phyloP scores from a whole-genome alignment of 2,888 invertebrate genomes.

The Crocallis elinguaria region DNA sequence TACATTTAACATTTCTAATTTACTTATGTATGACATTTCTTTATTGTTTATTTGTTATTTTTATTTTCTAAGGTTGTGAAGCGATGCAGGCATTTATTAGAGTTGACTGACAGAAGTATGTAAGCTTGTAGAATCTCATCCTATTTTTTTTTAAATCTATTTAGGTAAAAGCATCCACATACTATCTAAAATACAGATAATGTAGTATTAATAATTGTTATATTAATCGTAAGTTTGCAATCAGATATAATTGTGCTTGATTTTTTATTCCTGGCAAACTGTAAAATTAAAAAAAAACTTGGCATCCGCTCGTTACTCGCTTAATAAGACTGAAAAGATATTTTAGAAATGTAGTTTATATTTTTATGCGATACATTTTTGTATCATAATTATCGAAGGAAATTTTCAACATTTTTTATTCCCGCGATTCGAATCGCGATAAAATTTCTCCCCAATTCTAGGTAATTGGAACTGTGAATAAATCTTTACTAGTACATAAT shows the following conservation, averaged over 20 bases:
- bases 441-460: background rate
- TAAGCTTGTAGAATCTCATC: slow-evolving; percentile 15
- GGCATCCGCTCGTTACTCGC: slow-evolving; percentile 44
- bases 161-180: background rate
- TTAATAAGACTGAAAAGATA: slow-evolving; percentile 57
- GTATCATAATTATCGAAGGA: slow-evolving; percentile 38
- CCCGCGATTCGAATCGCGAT: no score
- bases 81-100: slow-evolving; percentile 46
- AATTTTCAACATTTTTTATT: no score
- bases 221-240: slow-evolving; percentile 4
- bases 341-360: slow-evolving; percentile 33
- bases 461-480: no score
- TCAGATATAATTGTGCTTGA: background rate
- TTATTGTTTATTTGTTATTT: slow-evolving; percentile 42
- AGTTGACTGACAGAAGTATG: background rate
- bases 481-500: no score
- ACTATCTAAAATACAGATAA: background rate
- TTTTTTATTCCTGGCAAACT: slow-evolving; percentile 1
- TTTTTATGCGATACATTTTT: slow-evolving; percentile 28
- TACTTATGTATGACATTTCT: slow-evolving; percentile 13
- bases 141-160: background rate
- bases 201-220: slow-evolving; percentile 18
- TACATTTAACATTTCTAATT: slow-evolving; percentile 23
- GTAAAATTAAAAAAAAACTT: slow-evolving; percentile 16
- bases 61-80: slow-evolving; percentile 59